A percentile compares a stretch with the other conserved stretches of the same genome.
Conservation (phyloP, 2,113 vertebrate genomes). For the Solea senegalensis region DNA sequence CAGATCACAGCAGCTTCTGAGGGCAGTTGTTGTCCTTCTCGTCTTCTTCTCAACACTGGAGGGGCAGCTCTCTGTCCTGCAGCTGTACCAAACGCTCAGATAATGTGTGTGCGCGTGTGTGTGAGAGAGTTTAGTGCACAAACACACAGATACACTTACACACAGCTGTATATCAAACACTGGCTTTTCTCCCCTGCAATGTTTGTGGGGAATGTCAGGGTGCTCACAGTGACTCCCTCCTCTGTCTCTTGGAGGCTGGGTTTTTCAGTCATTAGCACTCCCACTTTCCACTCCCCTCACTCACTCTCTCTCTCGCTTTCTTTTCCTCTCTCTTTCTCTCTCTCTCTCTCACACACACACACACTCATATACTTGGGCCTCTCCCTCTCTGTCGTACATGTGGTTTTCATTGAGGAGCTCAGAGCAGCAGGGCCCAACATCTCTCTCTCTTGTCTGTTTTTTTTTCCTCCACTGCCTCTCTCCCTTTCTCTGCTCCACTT, state of each 20-base stretch:
- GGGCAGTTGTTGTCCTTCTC: slow-evolving; percentile 31
- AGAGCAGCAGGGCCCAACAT: slow-evolving; percentile 67
- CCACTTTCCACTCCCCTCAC: slow-evolving; percentile 4
- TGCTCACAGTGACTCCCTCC: slow-evolving; percentile 60
- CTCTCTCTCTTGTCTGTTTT: slow-evolving; percentile 34
- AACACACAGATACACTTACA: slow-evolving; percentile 10
- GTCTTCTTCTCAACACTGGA: slow-evolving; percentile 5
- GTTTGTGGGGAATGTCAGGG: slow-evolving; percentile 84
- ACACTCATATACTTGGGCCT: slow-evolving; percentile 22
- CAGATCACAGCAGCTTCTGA: slow-evolving; percentile 12
- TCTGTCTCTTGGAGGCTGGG: slow-evolving; percentile 54
- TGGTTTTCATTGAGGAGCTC: slow-evolving; percentile 82
- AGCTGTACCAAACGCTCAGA: slow-evolving; percentile 4
- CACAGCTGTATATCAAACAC: slow-evolving; percentile 10
- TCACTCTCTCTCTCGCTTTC: slow-evolving; percentile 16
- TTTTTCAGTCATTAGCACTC: slow-evolving; percentile 65
- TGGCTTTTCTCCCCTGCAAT: slow-evolving; percentile 66
- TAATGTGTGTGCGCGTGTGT: slow-evolving; percentile 4
- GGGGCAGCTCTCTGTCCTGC: slow-evolving; percentile 12
- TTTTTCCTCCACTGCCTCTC: slow-evolving; percentile 34
- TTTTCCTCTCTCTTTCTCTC: slow-evolving; percentile 32
- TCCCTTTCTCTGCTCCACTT: slow-evolving; percentile 41
- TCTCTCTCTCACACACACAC: slow-evolving; percentile 10
- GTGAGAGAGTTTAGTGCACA: slow-evolving; percentile 11
- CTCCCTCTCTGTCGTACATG: slow-evolving; percentile 75